These are phyloP conservation scores for Halocaridina rubra DNA, from an alignment of 2,888 invertebrate species.

Conservation along the genomic window DNA sequence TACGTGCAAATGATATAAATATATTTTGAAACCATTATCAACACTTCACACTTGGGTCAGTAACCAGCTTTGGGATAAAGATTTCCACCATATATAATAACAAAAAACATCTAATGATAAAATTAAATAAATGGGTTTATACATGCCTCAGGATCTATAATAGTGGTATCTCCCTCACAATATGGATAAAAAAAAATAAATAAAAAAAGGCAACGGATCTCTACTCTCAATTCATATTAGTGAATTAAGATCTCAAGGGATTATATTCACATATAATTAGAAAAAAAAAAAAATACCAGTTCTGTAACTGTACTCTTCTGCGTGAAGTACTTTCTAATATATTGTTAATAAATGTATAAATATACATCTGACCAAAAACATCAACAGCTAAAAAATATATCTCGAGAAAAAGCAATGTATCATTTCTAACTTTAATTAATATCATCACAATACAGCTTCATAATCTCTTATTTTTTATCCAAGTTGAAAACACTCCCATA, in stretches of 20 bases:
- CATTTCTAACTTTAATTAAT: background rate
- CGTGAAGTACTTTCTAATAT: constrained; percentile 13
- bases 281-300: background rate
- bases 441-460: background rate
- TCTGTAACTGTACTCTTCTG: background rate
- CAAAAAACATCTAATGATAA: too few species aligned
- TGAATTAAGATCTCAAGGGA: background rate
- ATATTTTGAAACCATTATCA: too few species aligned
- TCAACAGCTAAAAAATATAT: background rate
- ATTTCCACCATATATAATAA: too few species aligned
- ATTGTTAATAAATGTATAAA: constrained; percentile 25
- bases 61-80: too few species aligned
- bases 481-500: too few species aligned
- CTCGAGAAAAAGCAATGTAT: background rate
- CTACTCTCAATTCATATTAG: background rate
- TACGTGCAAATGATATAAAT: too few species aligned
- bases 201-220: background rate
- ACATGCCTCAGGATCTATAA: too few species aligned
- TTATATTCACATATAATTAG: background rate
- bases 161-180: background rate
- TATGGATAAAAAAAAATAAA: background rate
- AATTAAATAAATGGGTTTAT: too few species aligned
- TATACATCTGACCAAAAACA: background rate
- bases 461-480: too few species aligned
- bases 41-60: too few species aligned